These are phyloP conservation scores for Sebastiscus albofasciatus DNA, from an alignment of 2,797 vertebrate genomes.

Conservation along the genomic window DNA sequence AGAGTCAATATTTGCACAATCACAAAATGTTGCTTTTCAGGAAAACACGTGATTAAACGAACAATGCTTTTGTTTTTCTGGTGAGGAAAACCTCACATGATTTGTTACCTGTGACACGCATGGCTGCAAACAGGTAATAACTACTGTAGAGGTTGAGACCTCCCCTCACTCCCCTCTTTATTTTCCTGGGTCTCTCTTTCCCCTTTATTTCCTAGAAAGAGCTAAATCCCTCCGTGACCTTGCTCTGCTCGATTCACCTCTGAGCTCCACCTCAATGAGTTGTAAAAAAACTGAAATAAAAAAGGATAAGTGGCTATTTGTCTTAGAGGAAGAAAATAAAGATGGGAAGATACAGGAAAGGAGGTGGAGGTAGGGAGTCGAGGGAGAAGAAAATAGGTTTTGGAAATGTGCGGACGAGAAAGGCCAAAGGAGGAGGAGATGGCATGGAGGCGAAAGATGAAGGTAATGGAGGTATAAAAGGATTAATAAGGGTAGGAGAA, in stretches of 20 bases:
- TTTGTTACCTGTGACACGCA: not conserved
- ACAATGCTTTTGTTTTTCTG: not conserved
- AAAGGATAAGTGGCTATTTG: conserved; percentile 39
- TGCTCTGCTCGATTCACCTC: conserved; percentile 30
- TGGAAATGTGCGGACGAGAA: not conserved
- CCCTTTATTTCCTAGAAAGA: conserved; percentile 16
- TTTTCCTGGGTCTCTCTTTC: not conserved
- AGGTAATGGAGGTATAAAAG: not conserved
- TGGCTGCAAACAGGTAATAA: conserved; percentile 32
- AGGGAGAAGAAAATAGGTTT: not conserved
- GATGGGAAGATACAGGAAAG: not conserved
- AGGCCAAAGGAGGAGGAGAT: not conserved
- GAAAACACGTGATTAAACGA: not conserved
- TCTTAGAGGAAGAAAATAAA: conserved; percentile 3
- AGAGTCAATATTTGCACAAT: not conserved
- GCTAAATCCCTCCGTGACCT: conserved; percentile 46
- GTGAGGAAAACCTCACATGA: not conserved
- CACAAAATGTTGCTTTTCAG: not conserved
- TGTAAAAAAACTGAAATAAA: conserved; percentile 43
- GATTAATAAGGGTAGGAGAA: not conserved
- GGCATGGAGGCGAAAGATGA: not conserved
- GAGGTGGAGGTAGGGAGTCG: not conserved
- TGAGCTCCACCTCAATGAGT: conserved; percentile 5
- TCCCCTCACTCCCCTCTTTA: not conserved
- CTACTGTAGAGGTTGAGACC: conserved; percentile 16